Percentiles rank a stretch among this genome's conserved stretches.
phyloP scores from a whole-genome alignment of 1,140 invertebrate species.

The Drosophila pruinosa region DNA sequence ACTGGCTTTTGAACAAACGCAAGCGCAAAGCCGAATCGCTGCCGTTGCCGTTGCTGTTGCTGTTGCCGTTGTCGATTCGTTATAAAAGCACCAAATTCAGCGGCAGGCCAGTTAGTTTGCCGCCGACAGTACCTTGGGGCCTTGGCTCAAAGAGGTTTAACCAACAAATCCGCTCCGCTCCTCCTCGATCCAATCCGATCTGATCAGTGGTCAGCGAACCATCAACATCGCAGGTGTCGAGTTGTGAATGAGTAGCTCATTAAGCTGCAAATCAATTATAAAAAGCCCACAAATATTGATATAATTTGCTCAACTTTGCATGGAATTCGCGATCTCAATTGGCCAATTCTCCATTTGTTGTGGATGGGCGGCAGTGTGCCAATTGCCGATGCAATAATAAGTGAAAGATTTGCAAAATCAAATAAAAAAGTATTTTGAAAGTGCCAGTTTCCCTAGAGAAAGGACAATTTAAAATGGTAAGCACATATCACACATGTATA shows the following conservation, averaged over 20 bases:
- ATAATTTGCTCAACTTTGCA: constrained; percentile 56
- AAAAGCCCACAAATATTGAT: constrained; percentile 49
- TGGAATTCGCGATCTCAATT: constrained; percentile 60
- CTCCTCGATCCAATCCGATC: neutral
- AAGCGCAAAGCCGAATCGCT: constrained; percentile 12
- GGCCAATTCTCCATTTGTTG: constrained; percentile 26
- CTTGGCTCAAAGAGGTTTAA: constrained; percentile 51
- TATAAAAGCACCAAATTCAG: constrained; percentile 72
- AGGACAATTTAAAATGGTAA: constrained; percentile 44
- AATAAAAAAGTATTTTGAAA: constrained; percentile 19
- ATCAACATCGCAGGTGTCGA: constrained; percentile 52
- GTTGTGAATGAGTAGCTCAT: constrained; percentile 48
- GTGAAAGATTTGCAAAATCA: constrained; percentile 54
- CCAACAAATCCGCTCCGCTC: constrained; percentile 12
- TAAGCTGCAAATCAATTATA: constrained; percentile 58
- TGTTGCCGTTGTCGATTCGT: constrained; percentile 48
- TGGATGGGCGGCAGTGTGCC: neutral
- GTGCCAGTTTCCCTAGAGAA: constrained; percentile 24
- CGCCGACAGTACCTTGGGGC: constrained; percentile 58
- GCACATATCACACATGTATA: neutral
- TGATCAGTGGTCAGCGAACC: constrained; percentile 11
- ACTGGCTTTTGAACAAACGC: constrained; percentile 38
- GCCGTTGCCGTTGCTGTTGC: constrained; percentile 1
- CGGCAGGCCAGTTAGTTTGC: constrained; percentile 68
- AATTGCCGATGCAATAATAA: constrained; percentile 46